A percentile compares a stretch with the other conserved stretches of the same genome.
Conservation (phyloP, 2,113 vertebrate genomes). For the Lagopus leucura region DNA sequence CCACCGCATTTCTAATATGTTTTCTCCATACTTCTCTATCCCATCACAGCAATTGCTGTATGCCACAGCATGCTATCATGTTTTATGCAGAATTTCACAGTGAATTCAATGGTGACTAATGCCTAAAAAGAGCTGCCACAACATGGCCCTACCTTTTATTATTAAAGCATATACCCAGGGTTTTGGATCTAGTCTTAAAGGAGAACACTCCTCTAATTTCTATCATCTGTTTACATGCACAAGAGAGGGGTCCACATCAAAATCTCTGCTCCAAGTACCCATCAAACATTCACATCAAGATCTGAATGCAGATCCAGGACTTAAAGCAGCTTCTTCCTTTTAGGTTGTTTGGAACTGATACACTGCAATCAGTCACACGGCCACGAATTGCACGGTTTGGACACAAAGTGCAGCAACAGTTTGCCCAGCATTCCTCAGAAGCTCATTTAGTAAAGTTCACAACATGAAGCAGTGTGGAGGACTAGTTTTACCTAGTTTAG, state of each 20-base stretch:
- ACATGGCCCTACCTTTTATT: conserved; percentile 20
- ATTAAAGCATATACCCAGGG: neutral
- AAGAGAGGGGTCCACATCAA: neutral
- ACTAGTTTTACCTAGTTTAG: neutral
- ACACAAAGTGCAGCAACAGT: rapidly evolving
- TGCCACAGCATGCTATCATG: conserved; percentile 67
- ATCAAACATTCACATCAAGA: neutral
- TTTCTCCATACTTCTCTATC: conserved; percentile 56
- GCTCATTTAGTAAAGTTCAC: neutral
- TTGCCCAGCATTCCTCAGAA: neutral
- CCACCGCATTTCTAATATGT: conserved; percentile 60
- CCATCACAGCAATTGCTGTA: conserved; percentile 60
- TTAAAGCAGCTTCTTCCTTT: neutral
- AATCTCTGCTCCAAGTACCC: neutral
- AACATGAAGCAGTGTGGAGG: neutral
- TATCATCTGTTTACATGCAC: neutral
- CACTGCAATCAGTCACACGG: neutral
- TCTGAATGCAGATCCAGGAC: neutral
- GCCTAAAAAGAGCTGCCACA: conserved; percentile 54
- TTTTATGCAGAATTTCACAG: conserved; percentile 68
- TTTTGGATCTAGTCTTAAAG: neutral
- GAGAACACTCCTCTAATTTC: neutral
- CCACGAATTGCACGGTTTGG: rapidly evolving
- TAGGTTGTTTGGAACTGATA: neutral
- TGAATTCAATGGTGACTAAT: conserved; percentile 64